phyloP scores from a whole-genome alignment of 2,888 invertebrate species.

The Orthosia incerta region DNA sequence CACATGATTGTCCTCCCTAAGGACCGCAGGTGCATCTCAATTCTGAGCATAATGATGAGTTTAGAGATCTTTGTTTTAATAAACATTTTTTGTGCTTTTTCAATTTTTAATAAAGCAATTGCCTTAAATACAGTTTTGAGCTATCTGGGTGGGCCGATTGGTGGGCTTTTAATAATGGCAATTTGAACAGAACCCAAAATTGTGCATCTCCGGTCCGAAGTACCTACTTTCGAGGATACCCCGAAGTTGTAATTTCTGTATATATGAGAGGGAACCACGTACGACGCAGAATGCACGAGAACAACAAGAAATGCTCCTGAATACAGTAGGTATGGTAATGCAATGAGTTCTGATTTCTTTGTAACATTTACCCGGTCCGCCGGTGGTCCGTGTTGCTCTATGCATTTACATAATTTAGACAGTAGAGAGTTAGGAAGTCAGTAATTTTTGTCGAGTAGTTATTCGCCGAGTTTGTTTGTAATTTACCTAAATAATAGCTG shows the following conservation, averaged over 20 bases:
- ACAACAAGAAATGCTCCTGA: slow-evolving; percentile 23
- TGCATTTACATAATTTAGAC: slow-evolving; percentile 47
- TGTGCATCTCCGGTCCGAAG: slow-evolving; percentile 73
- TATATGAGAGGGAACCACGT: slow-evolving; percentile 52
- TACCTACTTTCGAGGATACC: slow-evolving; percentile 46
- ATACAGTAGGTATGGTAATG: slow-evolving; percentile 25
- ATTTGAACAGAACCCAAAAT: slow-evolving; percentile 76
- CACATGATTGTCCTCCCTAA: slow-evolving; percentile 43
- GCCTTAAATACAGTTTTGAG: slow-evolving; percentile 68
- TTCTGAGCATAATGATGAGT: slow-evolving; percentile 55
- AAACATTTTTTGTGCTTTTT: slow-evolving; percentile 63
- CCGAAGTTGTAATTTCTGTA: slow-evolving; percentile 70
- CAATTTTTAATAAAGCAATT: slow-evolving; percentile 70
- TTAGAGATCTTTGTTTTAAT: slow-evolving; percentile 67
- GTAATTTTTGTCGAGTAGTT: slow-evolving; percentile 25
- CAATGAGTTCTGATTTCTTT: slow-evolving; percentile 42
- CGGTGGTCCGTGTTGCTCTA: too few relatives aligned
- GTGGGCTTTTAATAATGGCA: slow-evolving; percentile 79
- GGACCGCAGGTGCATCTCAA: slow-evolving; percentile 58
- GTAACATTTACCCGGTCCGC: too few relatives aligned
- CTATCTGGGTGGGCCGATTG: slow-evolving; percentile 77
- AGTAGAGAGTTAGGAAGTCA: slow-evolving; percentile 45
- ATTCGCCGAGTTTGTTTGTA: slow-evolving; percentile 35
- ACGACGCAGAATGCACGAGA: slow-evolving; percentile 26
- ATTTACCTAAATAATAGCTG: slow-evolving; percentile 28